Conservation (phyloP, 53 echinoderm and acorn worm genomes). For the Echinarachnius parma region DNA sequence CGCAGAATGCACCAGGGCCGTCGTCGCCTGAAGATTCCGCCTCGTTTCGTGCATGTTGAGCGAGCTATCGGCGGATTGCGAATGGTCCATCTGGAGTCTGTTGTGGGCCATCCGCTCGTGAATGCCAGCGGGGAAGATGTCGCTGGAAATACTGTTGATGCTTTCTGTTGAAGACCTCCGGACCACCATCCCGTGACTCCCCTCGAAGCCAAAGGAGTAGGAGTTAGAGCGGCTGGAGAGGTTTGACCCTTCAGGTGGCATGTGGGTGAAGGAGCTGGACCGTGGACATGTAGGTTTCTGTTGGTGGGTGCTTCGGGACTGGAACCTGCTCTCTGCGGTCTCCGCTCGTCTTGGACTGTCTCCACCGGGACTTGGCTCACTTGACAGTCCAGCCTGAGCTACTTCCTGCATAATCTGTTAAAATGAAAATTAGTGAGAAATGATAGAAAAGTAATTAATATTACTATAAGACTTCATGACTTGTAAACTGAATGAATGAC, state of each 20-base stretch:
- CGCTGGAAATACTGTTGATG: conserved; percentile 89
- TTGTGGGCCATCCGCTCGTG: conserved; percentile 67
- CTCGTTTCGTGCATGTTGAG: conserved; percentile 48
- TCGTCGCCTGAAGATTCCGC: conserved; percentile 17
- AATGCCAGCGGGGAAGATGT: conserved; percentile 79
- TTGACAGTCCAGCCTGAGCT: conserved; percentile 52
- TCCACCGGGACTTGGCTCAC: conserved; percentile 22
- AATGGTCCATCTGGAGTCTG: conserved; percentile 69
- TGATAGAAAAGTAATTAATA: not conserved
- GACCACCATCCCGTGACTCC: conserved; percentile 47
- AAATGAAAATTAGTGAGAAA: conserved; percentile 3
- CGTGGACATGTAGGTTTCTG: conserved; percentile 42
- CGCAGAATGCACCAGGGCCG: conserved; percentile 47
- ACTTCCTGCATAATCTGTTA: conserved; percentile 99
- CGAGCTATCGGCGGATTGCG: conserved; percentile 78
- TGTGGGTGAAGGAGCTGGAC: conserved; percentile 55
- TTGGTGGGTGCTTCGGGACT: conserved; percentile 21
- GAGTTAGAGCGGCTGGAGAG: conserved; percentile 78
- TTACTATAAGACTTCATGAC: too few relatives aligned
- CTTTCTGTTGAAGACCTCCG: conserved; percentile 87
- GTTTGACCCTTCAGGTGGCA: conserved; percentile 54
- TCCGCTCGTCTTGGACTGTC: conserved; percentile 38
- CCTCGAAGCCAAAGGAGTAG: conserved; percentile 86
- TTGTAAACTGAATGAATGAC: too few relatives aligned
- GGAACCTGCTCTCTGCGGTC: conserved; percentile 22